Evolutionary conservation across 2,113 vertebrate species (phyloP), one percentile per base, ranked within the genome.

Genomic region (Phrynosoma blainvillii): DNA sequence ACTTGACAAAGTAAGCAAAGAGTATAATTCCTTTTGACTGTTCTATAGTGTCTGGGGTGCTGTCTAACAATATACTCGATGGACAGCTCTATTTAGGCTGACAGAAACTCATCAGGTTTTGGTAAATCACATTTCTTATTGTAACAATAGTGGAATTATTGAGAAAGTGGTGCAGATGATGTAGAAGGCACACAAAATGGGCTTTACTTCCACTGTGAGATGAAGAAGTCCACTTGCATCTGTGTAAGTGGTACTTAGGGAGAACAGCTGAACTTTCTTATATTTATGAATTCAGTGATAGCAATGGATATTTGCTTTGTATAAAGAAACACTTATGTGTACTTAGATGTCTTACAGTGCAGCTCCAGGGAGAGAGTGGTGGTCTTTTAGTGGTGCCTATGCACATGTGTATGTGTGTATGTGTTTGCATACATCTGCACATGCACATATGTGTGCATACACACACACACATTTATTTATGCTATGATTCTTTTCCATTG

Each of bases 81-180:
- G 82, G n/a, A 18, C 70, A 89, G n/a, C 32, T 91, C 87, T 65
- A 77, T 79, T 87, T 70, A 77, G 12, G 2, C 32, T 83, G 88
- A 74, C 56, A 85, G 84, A 62, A 89, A 23, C 52, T 91, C 84
- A 85, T 90, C 56, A 3, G 0, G 0, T 82, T 85, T 84, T 74
- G 7, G 65, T 85, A 89, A 92, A 88, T 87, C 86, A 32, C 2
- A 5, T 88, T 92, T 80, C n/a, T 89, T 75, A 78, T 77, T 78
- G 82, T 87, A 90, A 78, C 1, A 85, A 54, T 21, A 82, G 42
- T 23, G 1, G 78, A 89, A 93, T 85, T 89, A 79, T 42, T 1
- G 32, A 87, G 83, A 76, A 91, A 75, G 14, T 65, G 74, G 13
- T 2, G 1, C 81, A 90, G 62, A 77, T 90, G 74, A 84, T 47